Evolutionary conservation across 64 coral and sea anemone species (phyloP).

Genomic region (Montipora capricornis): DNA sequence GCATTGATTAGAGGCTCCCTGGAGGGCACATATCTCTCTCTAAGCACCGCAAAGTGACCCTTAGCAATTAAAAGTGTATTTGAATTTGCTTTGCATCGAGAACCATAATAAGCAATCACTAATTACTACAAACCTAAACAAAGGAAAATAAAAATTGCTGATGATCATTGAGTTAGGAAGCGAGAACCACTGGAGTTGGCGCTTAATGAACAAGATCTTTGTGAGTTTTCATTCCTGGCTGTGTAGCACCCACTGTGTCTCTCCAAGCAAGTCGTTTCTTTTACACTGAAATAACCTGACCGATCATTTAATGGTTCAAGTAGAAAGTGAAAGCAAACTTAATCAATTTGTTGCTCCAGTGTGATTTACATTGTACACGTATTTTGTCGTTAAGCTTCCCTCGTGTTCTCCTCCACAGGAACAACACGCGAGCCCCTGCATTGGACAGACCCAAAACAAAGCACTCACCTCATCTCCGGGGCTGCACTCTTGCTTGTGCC

Average conservation of each 20-base stretch:
- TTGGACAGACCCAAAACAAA: constrained; percentile 39
- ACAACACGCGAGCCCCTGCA: constrained; percentile 42
- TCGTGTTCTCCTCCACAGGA: constrained; percentile 35
- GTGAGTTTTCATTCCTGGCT: constrained; percentile 39
- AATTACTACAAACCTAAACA: constrained; percentile 57
- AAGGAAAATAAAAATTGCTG: constrained; percentile 63
- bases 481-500: constrained; percentile 31
- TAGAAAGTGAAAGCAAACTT: constrained; percentile 37
- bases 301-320: constrained; percentile 26
- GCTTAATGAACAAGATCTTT: constrained; percentile 49
- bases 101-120: constrained; percentile 65
- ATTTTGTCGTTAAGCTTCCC: constrained; percentile 13
- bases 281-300: constrained; percentile 8
- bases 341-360: constrained; percentile 17
- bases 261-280: not conserved
- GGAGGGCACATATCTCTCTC: constrained; percentile 36
- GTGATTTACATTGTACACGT: constrained; percentile 4
- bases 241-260: constrained; percentile 30
- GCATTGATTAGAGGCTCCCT: constrained; percentile 32
- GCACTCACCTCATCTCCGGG: constrained; percentile 38
- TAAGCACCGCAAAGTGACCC: constrained; percentile 52
- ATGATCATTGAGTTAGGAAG: constrained; percentile 50
- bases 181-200: constrained; percentile 43
- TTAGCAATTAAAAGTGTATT: constrained; percentile 64
- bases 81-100: constrained; percentile 61